A percentile compares a stretch with the other conserved stretches of the same genome.
phyloP scores from a whole-genome alignment of 2,888 invertebrate genomes.

The Alitta virens region DNA sequence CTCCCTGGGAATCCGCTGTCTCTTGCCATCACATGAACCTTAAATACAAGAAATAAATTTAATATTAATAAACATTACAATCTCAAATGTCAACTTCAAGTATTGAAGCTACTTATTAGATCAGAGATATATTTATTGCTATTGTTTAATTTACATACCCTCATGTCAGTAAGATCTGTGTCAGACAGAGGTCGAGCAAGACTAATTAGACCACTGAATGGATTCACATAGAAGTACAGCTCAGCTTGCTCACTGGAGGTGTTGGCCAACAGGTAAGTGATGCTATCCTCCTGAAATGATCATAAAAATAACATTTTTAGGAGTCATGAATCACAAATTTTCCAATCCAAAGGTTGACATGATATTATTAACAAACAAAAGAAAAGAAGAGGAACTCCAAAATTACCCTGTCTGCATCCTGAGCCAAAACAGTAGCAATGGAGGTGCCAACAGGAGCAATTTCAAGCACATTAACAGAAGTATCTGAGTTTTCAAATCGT shows the following conservation, averaged over 20 bases:
- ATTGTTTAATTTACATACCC: constrained; percentile 15
- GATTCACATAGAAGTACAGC: constrained; percentile 40
- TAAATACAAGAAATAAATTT: too few relatives aligned
- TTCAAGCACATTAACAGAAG: constrained; percentile 32
- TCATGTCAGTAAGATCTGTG: constrained; percentile 19
- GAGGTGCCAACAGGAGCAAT: constrained; percentile 28
- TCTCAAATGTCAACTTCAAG: too few relatives aligned
- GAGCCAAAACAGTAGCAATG: constrained; percentile 31
- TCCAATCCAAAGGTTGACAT: too few relatives aligned
- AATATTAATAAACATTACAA: too few relatives aligned
- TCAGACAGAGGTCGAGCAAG: constrained; percentile 33
- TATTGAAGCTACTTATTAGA: too few relatives aligned
- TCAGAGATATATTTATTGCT: not conserved
- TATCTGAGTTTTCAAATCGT: constrained; percentile 28
- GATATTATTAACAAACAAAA: too few relatives aligned
- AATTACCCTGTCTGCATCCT: constrained; percentile 37
- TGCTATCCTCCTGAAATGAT: not conserved
- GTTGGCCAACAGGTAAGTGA: constrained; percentile 8
- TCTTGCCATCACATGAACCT: constrained; percentile 25
- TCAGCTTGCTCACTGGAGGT: constrained; percentile 7
- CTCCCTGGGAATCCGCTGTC: constrained; percentile 28
- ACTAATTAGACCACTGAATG: constrained; percentile 39
- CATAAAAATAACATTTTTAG: not conserved
- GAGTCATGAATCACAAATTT: too few relatives aligned
- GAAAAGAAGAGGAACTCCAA: too few relatives aligned